These are phyloP conservation scores for Lasioglossum lativentre DNA, from an alignment of 2,888 invertebrate species.

Conservation along the genomic window DNA sequence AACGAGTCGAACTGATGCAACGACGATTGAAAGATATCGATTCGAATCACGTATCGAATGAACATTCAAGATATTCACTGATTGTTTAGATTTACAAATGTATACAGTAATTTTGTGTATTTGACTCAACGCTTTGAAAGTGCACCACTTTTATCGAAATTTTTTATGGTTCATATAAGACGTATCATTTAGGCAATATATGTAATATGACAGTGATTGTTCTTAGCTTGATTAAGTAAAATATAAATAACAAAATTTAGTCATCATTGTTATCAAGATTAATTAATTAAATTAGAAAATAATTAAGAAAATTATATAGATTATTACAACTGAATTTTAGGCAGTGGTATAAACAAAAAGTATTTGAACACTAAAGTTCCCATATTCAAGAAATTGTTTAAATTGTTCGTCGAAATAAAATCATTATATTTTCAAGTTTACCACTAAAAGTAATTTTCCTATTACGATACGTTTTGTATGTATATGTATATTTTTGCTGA, in stretches of 20 bases:
- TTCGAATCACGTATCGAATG: background rate
- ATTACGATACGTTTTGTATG: slow-evolving; percentile 5
- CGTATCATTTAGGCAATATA: background rate
- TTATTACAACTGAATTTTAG: background rate
- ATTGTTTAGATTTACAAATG: background rate
- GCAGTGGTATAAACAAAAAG: no score
- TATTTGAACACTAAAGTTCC: no score
- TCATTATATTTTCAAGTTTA: background rate
- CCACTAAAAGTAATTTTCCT: background rate
- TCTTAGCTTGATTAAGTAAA: background rate
- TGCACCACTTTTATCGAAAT: slow-evolving; percentile 45
- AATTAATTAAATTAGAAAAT: no score
- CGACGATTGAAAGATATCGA: background rate
- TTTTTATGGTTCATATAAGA: slow-evolving; percentile 17
- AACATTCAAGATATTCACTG: background rate
- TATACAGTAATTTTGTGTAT: background rate
- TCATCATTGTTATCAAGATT: no score
- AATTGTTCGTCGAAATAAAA: background rate
- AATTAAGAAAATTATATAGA: background rate
- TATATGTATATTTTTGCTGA: slow-evolving; percentile 25
- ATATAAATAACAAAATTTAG: background rate
- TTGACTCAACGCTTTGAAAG: background rate
- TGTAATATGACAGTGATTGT: background rate
- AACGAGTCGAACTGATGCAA: background rate
- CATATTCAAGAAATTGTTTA: no score